phyloP scores from a whole-genome alignment of 2,113 vertebrate genomes.

The Danionella cerebrum region DNA sequence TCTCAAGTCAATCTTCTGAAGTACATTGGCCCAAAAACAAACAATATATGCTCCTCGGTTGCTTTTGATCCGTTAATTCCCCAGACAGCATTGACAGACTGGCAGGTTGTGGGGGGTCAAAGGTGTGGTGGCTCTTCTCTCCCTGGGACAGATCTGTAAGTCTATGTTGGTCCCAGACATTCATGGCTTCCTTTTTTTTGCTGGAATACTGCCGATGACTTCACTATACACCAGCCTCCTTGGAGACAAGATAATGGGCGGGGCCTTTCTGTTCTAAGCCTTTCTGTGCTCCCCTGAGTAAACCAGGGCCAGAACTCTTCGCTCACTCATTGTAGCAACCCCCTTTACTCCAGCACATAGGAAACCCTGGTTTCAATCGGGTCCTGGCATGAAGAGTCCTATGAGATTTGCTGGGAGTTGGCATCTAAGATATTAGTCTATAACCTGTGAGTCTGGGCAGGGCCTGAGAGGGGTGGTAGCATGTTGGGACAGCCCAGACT shows the following conservation, averaged over 20 bases:
- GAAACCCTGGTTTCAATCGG: conserved; percentile 56
- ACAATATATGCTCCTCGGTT: not conserved
- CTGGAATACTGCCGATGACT: conserved; percentile 62
- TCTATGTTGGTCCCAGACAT: conserved; percentile 49
- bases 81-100: conserved; percentile 55
- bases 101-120: conserved; percentile 62
- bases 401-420: conserved; percentile 71
- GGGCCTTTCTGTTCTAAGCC: conserved; percentile 75
- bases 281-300: conserved; percentile 60
- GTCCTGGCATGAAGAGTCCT: conserved; percentile 68
- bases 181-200: conserved; percentile 46
- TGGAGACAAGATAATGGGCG: conserved; percentile 57
- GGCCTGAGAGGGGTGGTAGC: conserved; percentile 52
- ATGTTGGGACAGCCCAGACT: conserved; percentile 58
- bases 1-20: too few species aligned
- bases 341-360: conserved; percentile 61
- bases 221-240: conserved; percentile 64
- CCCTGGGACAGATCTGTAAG: conserved; percentile 54
- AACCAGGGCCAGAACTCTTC: conserved; percentile 38
- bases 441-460: conserved; percentile 66
- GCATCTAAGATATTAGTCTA: conserved; percentile 64
- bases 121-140: conserved; percentile 46
- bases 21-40: too few species aligned
- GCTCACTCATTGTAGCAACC: conserved; percentile 29
- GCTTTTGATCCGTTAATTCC: conserved; percentile 42